Evolutionary conservation across 2,113 vertebrate species (phyloP).

Genomic region (Carlito syrichta): DNA sequence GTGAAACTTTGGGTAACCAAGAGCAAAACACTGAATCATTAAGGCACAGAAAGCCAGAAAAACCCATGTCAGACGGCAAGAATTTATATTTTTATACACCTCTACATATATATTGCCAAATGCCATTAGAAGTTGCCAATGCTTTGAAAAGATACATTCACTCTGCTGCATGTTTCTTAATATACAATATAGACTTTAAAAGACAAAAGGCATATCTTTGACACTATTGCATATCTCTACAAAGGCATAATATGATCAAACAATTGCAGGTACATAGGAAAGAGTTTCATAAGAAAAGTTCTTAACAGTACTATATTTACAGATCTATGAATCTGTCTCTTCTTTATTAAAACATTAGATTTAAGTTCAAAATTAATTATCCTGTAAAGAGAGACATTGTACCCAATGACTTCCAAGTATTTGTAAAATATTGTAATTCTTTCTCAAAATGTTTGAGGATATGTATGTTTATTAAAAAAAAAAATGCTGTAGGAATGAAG

Average conservation of each 20-base stretch:
- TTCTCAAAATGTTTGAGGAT: slow-evolving; percentile 3
- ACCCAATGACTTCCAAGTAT: neutral
- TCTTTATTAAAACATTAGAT: neutral
- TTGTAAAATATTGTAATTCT: slow-evolving; percentile 47
- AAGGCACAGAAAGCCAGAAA: slow-evolving; percentile 93
- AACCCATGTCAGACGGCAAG: slow-evolving; percentile 96
- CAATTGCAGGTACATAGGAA: neutral
- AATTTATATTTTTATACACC: slow-evolving; percentile 75
- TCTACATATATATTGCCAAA: slow-evolving; percentile 62
- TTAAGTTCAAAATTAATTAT: slow-evolving; percentile 22
- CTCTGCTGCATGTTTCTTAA: slow-evolving; percentile 89
- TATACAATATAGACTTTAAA: slow-evolving; percentile 62
- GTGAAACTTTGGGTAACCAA: slow-evolving; percentile 76
- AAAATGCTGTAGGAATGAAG: neutral
- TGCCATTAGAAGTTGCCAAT: slow-evolving; percentile 50
- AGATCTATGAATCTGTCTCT: neutral
- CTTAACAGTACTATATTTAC: slow-evolving; percentile 10
- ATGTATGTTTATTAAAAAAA: neutral
- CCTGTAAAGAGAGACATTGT: neutral
- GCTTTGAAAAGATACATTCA: slow-evolving; percentile 70
- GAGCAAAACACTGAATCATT: slow-evolving; percentile 81
- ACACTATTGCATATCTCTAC: slow-evolving; percentile 37
- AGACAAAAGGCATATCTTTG: slow-evolving; percentile 52
- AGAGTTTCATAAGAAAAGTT: slow-evolving; percentile 22
- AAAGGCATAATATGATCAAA: slow-evolving; percentile 13